Conservation (phyloP, 2,888 invertebrate species). For the Mechanitis messenoides region DNA sequence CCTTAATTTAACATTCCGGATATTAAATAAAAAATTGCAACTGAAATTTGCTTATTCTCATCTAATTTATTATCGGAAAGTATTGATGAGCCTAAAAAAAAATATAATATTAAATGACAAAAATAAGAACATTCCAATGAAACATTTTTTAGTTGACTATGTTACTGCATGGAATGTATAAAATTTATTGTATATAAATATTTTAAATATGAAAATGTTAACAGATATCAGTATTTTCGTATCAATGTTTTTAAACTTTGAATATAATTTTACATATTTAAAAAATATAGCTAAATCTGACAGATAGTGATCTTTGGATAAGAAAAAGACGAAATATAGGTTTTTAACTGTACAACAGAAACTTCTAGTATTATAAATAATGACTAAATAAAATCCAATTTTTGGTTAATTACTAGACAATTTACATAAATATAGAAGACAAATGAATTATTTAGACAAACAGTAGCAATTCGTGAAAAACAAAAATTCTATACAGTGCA, state of each 20-base stretch:
- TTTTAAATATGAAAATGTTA: background rate
- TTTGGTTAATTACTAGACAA: slow-evolving; percentile 1
- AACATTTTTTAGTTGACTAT: slow-evolving; percentile 17
- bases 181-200: slow-evolving; percentile 8
- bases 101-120: background rate
- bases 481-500: background rate
- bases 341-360: background rate
- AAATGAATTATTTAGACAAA: slow-evolving; percentile 1
- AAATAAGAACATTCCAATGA: slow-evolving; percentile 13
- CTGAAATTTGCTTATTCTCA: background rate
- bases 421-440: slow-evolving; percentile 5
- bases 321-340: background rate
- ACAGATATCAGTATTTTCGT: too few species aligned
- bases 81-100: background rate
- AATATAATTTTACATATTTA: too few species aligned
- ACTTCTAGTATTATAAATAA: background rate
- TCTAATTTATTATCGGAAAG: background rate
- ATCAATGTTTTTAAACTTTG: too few species aligned
- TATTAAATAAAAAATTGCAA: slow-evolving; percentile 7
- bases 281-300: too few species aligned
- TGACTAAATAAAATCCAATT: slow-evolving; percentile 4
- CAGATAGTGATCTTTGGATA: too few species aligned
- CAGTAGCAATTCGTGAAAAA: background rate
- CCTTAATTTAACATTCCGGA: slow-evolving; percentile 11
- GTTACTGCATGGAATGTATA: slow-evolving; percentile 17